phyloP scores from a whole-genome alignment of 64 coral and sea anemone species.

The Stylophora pistillata region DNA sequence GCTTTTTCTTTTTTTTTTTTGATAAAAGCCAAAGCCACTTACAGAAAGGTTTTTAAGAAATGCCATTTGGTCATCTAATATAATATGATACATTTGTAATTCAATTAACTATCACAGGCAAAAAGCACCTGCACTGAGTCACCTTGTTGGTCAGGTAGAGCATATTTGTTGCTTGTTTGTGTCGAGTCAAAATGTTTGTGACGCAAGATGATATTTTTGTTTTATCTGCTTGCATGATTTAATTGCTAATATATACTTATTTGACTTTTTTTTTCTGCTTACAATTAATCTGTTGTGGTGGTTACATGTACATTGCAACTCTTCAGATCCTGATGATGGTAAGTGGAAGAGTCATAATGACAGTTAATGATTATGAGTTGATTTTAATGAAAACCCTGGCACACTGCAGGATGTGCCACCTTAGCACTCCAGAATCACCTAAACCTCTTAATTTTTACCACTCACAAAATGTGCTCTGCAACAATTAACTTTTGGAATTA shows the following conservation, averaged over 20 bases:
- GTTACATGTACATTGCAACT: background rate
- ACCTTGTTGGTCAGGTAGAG: background rate
- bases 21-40: too few species aligned
- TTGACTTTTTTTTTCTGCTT: conserved; percentile 3
- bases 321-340: conserved; percentile 21
- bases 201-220: background rate
- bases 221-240: background rate
- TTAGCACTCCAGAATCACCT: too few species aligned
- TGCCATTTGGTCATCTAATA: too few species aligned
- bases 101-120: too few species aligned
- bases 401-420: too few species aligned
- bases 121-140: background rate
- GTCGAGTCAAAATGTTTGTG: background rate
- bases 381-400: too few species aligned
- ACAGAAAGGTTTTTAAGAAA: too few species aligned
- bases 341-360: background rate
- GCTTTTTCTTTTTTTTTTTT: too few species aligned
- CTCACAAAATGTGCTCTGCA: too few species aligned
- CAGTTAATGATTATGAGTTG: background rate
- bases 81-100: too few species aligned
- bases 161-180: background rate
- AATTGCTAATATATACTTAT: conserved; percentile 5
- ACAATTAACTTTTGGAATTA: too few species aligned
- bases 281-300: conserved; percentile 10
- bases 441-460: too few species aligned